Evolutionary conservation across 2,888 invertebrate genomes (phyloP), one percentile per base, ranked within the genome.

Genomic region (Acleris literana): DNA sequence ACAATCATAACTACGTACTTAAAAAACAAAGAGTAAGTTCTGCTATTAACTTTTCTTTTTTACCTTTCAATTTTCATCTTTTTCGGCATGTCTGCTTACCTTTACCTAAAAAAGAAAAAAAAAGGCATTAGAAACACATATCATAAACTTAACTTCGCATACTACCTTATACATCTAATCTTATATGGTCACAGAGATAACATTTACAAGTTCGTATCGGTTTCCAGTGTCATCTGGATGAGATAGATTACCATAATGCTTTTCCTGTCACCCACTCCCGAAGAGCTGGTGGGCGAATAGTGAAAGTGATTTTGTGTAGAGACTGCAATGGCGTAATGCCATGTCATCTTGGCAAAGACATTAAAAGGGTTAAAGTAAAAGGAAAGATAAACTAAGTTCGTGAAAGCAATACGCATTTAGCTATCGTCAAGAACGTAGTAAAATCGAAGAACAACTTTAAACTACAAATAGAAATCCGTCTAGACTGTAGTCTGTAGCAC

Each of bases 21-120:
- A 22, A 25, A 25, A 25, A 25, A 22, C 22, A 22, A 25, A 25
- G 7, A 29, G 9, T 33, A 33, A 29, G 13, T 16, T 16, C 1
- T 25, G 16, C 17, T 29, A n/a, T n/a, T 29, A n/a, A 25, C 2
- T 20, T 18, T 33, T 33, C 22, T 7, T 5, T 18, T 18, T 39
- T 55, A 33, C 39, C 43, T 55, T 13, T 39, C 5, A 18, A 39
- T 13, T 56, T 29, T 4, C 60, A 1, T 29, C 25, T 55, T 11
- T 11, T 16, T 39, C 11, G 16, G 5, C 5, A 39, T 16, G 49
- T 58, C 69, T 69, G 74, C 87, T 88, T 85, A 91, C 90, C 90
- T 91, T 90, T 90, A 87, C 91, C 91, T 91, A 88, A 61, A 84
- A 89, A 75, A 75, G n/a, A 74, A 72, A 80, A 73, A 77, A 33